Conservation (phyloP, 2,888 invertebrate genomes). For the Therioaphis trifolii region DNA sequence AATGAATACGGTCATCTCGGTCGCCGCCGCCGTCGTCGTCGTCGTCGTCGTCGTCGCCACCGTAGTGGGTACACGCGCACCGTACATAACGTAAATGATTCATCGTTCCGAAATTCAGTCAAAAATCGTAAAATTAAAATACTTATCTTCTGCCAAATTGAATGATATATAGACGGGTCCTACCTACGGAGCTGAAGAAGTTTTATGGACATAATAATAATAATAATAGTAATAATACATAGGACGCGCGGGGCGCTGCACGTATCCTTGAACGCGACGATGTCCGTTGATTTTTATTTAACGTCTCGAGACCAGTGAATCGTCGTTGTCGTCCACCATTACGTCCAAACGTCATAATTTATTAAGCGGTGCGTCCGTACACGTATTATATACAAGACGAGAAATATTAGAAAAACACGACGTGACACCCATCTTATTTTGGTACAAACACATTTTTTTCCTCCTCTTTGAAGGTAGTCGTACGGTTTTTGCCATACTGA, state of each 20-base stretch:
- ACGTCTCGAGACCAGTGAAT: conserved; percentile 27
- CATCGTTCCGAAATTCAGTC: conserved; percentile 40
- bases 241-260: neutral
- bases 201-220: conserved; percentile 30
- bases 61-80: neutral
- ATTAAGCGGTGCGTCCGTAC: neutral
- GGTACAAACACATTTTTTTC: neutral
- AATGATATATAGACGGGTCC: conserved; percentile 39
- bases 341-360: conserved; percentile 54
- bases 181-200: conserved; percentile 20
- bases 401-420: neutral
- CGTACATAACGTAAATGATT: neutral
- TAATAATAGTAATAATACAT: neutral
- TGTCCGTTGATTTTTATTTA: conserved; percentile 39
- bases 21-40: neutral
- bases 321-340: neutral
- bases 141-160: conserved; percentile 29
- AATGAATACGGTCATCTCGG: neutral
- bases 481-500: neutral
- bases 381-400: neutral
- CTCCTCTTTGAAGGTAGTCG: too few relatives aligned
- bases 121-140: conserved; percentile 47
- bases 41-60: too few relatives aligned
- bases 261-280: neutral
- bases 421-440: neutral